phyloP scores from a whole-genome alignment of 1,140 invertebrate species.

The Rhagoletis zephyria region DNA sequence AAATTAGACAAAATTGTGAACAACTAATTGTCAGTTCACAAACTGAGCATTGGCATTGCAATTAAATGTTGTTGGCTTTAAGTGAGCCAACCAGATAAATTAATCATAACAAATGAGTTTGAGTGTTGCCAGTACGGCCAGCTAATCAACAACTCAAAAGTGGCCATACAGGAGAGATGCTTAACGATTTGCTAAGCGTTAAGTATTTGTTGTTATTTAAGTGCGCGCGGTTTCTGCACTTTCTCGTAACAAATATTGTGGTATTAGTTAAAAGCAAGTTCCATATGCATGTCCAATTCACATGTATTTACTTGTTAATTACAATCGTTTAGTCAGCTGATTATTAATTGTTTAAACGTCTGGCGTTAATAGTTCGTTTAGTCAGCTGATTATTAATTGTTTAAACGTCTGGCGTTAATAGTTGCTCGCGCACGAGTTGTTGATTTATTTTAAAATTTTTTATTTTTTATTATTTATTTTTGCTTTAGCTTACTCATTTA shows the following conservation, averaged over 20 bases:
- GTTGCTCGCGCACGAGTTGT: constrained; percentile 20
- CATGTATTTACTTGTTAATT: constrained; percentile 40
- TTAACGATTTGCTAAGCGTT: background rate
- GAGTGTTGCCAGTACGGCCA: background rate
- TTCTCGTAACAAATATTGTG: background rate
- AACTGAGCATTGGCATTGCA: background rate
- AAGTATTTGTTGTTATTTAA: background rate
- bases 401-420: background rate
- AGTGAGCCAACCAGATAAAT: constrained; percentile 25
- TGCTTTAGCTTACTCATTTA: background rate
- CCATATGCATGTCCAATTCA: background rate
- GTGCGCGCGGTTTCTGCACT: background rate
- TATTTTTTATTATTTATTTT: background rate
- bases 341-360: constrained; percentile 27
- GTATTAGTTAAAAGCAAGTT: background rate
- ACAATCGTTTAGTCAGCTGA: constrained; percentile 6
- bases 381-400: constrained; percentile 39
- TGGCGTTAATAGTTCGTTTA: constrained; percentile 21
- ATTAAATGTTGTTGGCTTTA: constrained; percentile 20
- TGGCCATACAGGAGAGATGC: background rate
- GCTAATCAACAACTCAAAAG: constrained; percentile 4
- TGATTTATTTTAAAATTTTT: constrained; percentile 1
- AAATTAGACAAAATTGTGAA: constrained; percentile 7
- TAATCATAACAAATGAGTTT: constrained; percentile 27
- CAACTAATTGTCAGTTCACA: background rate